Conservation (phyloP, 2,113 vertebrate genomes). For the Antigone vipio region DNA sequence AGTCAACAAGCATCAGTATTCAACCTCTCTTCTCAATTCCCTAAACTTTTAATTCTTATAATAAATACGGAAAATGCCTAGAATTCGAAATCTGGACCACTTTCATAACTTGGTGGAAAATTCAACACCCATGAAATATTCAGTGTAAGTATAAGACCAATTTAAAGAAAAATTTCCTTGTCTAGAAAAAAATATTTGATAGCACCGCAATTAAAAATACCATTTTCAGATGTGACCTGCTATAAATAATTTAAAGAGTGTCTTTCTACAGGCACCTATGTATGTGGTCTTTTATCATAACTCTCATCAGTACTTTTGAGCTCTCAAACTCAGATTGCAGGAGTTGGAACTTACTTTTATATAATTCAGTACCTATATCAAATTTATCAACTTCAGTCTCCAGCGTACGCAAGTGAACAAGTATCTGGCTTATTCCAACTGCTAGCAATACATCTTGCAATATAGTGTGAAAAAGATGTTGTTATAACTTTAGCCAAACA, state of each 20-base stretch:
- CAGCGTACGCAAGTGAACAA: not conserved
- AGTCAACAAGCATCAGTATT: not conserved
- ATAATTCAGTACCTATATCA: not conserved
- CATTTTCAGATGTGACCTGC: not conserved
- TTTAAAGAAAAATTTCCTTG: not conserved
- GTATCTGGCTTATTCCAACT: not conserved
- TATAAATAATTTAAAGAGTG: not conserved
- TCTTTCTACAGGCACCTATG: not conserved
- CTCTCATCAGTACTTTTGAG: fast-evolving
- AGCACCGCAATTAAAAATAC: not conserved
- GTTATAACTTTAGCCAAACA: not conserved
- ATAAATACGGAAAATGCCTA: not conserved
- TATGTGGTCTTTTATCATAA: not conserved
- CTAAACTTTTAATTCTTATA: not conserved
- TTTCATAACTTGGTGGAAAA: not conserved
- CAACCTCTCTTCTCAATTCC: not conserved
- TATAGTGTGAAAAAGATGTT: not conserved
- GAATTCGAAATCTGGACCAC: not conserved
- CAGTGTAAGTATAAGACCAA: not conserved
- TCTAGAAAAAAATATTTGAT: not conserved
- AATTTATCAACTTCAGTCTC: not conserved
- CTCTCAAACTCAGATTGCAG: not conserved
- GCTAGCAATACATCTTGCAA: not conserved
- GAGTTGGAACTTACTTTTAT: not conserved
- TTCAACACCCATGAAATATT: not conserved